Evolutionary conservation across 2,113 vertebrate species (phyloP).

Genomic region (Gallinago media): DNA sequence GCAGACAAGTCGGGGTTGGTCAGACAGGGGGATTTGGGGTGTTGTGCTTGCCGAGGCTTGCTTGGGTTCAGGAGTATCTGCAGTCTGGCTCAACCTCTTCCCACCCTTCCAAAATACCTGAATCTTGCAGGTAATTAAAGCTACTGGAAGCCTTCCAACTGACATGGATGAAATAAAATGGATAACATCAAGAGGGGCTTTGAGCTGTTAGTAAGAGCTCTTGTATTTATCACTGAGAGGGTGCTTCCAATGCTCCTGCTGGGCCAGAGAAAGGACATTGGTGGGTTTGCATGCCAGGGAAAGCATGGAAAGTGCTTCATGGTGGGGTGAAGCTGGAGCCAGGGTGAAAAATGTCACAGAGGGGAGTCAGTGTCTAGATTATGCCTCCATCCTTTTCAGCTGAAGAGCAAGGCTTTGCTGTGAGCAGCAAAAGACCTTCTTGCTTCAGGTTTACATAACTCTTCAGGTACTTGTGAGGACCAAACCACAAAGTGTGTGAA

Average conservation of each 20-base stretch:
- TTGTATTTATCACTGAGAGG: background rate
- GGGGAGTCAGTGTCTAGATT: background rate
- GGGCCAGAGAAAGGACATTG: background rate
- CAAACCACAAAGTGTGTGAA: background rate
- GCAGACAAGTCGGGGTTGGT: background rate
- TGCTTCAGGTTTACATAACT: background rate
- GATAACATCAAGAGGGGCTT: background rate
- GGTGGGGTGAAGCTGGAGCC: background rate
- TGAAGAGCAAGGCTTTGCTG: background rate
- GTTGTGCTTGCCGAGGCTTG: background rate
- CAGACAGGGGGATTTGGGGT: rapidly evolving
- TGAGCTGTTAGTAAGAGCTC: background rate
- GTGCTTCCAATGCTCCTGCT: background rate
- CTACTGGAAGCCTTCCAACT: background rate
- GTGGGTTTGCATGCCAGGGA: background rate
- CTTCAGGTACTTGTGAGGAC: background rate
- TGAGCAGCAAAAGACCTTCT: background rate
- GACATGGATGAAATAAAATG: background rate
- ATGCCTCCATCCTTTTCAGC: background rate
- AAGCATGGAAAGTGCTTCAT: background rate
- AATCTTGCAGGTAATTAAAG: background rate
- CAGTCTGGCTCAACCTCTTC: background rate
- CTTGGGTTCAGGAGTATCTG: background rate
- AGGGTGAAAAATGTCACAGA: background rate
- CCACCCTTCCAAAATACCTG: background rate